These are phyloP conservation scores for Lophura nycthemera DNA, from an alignment of 2,113 vertebrate species.

Conservation along the genomic window DNA sequence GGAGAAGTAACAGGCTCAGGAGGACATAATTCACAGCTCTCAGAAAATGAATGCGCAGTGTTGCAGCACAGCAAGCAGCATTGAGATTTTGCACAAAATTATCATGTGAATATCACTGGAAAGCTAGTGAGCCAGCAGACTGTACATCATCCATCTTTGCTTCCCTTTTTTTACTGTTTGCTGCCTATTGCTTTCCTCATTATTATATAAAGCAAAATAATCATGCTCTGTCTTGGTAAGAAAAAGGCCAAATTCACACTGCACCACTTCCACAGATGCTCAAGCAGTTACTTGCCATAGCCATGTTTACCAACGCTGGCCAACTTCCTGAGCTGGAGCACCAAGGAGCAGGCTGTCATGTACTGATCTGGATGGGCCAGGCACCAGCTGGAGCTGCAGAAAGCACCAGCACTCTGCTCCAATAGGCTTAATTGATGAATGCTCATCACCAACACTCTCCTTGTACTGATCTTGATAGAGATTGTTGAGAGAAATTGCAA, in stretches of 20 bases:
- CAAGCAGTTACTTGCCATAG: not conserved
- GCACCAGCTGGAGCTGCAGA: not conserved
- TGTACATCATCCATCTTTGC: not conserved
- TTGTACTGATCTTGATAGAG: not conserved
- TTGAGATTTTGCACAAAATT: not conserved
- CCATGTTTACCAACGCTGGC: not conserved
- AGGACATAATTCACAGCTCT: not conserved
- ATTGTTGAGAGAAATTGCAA: not conserved
- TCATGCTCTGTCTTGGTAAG: not conserved
- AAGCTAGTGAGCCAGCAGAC: not conserved
- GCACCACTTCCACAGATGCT: conserved; percentile 24
- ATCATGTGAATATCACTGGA: not conserved
- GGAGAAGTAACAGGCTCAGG: not conserved
- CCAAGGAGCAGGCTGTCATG: not conserved
- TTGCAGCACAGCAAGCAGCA: rapidly evolving
- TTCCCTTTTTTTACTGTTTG: not conserved
- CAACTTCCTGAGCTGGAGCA: not conserved
- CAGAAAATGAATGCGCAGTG: not conserved
- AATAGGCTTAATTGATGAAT: not conserved
- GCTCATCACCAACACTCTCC: not conserved
- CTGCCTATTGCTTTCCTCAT: conserved; percentile 4
- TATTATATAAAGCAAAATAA: not conserved
- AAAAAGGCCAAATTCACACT: not conserved
- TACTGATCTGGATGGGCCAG: not conserved
- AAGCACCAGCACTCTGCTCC: not conserved